Conservation (phyloP, 2,113 vertebrate species). For the Mesocricetus auratus region DNA sequence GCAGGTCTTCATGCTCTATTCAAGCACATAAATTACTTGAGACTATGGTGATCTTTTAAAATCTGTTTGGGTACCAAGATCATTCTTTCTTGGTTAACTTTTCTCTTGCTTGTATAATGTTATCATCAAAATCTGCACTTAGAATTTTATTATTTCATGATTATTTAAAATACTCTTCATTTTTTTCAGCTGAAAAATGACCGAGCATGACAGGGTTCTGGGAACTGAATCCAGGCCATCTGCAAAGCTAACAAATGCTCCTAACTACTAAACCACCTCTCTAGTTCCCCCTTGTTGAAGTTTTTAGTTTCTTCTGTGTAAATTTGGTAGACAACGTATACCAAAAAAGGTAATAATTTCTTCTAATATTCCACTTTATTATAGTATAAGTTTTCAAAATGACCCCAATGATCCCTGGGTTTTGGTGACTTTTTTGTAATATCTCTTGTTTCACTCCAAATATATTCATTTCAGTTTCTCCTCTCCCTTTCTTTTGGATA, state of each 20-base stretch:
- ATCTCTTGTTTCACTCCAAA: background rate
- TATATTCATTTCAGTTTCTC: background rate
- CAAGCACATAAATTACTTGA: background rate
- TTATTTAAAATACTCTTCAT: background rate
- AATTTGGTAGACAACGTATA: background rate
- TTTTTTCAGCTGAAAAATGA: too few relatives aligned
- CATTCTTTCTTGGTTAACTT: constrained; percentile 1
- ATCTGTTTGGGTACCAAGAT: background rate
- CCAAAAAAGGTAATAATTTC: background rate
- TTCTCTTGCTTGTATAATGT: background rate
- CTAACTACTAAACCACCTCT: background rate
- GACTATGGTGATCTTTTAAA: background rate
- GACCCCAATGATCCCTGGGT: background rate
- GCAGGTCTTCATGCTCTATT: background rate
- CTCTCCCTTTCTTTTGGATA: background rate
- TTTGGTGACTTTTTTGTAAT: background rate
- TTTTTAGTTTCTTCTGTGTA: background rate
- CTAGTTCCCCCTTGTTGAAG: background rate
- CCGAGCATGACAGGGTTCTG: too few relatives aligned
- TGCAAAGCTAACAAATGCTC: background rate
- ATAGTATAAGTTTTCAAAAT: background rate
- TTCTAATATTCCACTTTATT: background rate
- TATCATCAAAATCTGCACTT: background rate
- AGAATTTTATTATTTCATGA: background rate
- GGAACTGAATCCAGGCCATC: background rate